Base-by-base conservation (phyloP, 2,113 vertebrate species). In the Stercorarius parasiticus region DNA sequence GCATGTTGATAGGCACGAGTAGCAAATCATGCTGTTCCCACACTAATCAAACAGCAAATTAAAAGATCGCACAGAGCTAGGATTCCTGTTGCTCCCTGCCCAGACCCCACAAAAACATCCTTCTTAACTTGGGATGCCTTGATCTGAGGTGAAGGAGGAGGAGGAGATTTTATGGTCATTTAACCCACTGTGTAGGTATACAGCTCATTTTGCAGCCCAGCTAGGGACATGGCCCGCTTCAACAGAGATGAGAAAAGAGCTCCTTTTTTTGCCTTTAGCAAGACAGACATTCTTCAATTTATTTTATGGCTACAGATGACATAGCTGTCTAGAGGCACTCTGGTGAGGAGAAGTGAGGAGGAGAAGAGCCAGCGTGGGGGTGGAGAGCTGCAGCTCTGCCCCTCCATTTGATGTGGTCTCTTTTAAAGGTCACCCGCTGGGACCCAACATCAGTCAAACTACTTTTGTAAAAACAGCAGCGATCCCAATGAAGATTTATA, bases 401-500 rank as follows among this genome's bases (percentile, higher is more conserved):
- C 32, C 50, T 96, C 71, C 77, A 91, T 88, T 95, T 94, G 89
- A 94, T 94, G 65, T 56, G 81, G 93, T 86, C 82, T 50, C 29
- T 86, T 86, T 93, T 94, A 76, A 93, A 93, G 92, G 88, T 88
- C 47, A 93, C 62, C 59, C 86, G 71, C 83, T 42, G 78, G 82
- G 86, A 91, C 50, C 16, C 23, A 8, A 66, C 70, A 86, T 62
- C 67, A 47, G 59, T 96, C 94, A 82, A 81, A 77, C 58, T 94
- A 62, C 95, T 97, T 94, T 92, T 92, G 83, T 91, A 95, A 70
- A 86, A 94, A 81, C 40, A 86, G 47, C 66, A 49, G 84, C 38
- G 55, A 84, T 78, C 70, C 72, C 64, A 69, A 74, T 77, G 59
- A 95, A 97, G 88, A 97, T 96, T 90, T 97, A 97, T 96, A 84